A percentile compares a stretch with the other conserved stretches of the same genome.
Conservation (phyloP, 2,797 vertebrate species). For the Salmo trutta region DNA sequence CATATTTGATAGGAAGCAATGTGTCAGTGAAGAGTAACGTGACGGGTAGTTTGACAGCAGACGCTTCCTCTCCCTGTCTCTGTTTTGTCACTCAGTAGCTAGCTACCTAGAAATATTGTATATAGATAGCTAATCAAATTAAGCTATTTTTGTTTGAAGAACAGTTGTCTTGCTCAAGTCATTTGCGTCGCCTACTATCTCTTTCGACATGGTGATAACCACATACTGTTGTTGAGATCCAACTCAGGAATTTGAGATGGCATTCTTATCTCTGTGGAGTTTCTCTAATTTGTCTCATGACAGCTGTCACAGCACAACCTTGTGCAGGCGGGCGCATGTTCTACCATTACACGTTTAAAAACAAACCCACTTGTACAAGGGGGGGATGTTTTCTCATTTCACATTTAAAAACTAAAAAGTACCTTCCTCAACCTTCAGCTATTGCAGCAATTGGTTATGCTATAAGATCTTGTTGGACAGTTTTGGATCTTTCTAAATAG, state of each 20-base stretch:
- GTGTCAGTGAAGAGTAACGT: background rate
- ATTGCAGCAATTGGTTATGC: background rate
- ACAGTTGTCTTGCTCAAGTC: no score
- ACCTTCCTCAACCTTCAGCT: background rate
- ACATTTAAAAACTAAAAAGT: background rate
- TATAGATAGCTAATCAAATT: no score
- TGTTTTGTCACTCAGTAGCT: background rate
- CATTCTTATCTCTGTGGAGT: background rate
- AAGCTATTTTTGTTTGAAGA: no score
- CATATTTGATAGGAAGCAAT: background rate
- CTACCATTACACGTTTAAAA: background rate
- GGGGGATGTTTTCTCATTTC: background rate
- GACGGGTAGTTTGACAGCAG: background rate
- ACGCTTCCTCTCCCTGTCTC: background rate
- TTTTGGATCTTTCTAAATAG: background rate
- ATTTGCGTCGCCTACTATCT: no score
- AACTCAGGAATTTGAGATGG: constrained; percentile 22
- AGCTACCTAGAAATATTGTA: background rate
- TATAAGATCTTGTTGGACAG: constrained; percentile 1
- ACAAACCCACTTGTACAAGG: background rate
- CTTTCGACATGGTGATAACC: background rate
- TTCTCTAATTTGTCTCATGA: no score
- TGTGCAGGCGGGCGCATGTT: no score
- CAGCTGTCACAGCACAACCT: no score
- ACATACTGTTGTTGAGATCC: constrained; percentile 19